A percentile compares a stretch with the other conserved stretches of the same genome.
Evolutionary conservation across 1,140 invertebrate species (phyloP).

Genomic region (Ips typographus): DNA sequence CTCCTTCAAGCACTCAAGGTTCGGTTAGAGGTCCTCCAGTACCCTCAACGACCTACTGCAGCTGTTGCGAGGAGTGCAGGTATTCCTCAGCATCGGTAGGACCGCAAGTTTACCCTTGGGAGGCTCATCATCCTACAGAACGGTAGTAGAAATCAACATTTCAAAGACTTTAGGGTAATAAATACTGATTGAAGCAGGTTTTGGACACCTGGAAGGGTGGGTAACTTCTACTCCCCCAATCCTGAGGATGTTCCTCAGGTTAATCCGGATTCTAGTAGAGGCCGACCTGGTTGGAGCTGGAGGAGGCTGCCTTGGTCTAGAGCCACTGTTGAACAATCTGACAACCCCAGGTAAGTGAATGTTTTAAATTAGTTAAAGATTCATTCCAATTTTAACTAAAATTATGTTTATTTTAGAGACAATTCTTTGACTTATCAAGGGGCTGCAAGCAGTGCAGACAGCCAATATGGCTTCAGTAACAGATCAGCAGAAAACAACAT

Average conservation of each 20-base stretch:
- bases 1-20: slow-evolving; percentile 54
- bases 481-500: slow-evolving; percentile 50
- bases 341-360: slow-evolving; percentile 36
- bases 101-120: slow-evolving; percentile 56
- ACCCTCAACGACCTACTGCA: slow-evolving; percentile 57
- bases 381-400: not conserved
- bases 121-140: slow-evolving; percentile 47
- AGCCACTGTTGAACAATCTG: slow-evolving; percentile 42
- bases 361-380: not conserved
- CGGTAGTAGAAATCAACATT: slow-evolving; percentile 33
- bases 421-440: slow-evolving; percentile 50
- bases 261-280: slow-evolving; percentile 54
- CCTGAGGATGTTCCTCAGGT: slow-evolving; percentile 56
- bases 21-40: slow-evolving; percentile 49
- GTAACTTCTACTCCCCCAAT: slow-evolving; percentile 81
- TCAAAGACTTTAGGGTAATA: not conserved
- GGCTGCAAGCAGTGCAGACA: slow-evolving; percentile 59
- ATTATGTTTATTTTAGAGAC: slow-evolving; percentile 38
- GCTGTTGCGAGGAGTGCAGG: slow-evolving; percentile 72
- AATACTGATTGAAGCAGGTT: slow-evolving; percentile 44
- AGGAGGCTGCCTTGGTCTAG: slow-evolving; percentile 58
- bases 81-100: slow-evolving; percentile 58
- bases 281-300: slow-evolving; percentile 62
- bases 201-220: slow-evolving; percentile 59
- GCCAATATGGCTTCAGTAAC: slow-evolving; percentile 66